Conservation (phyloP, 2,888 invertebrate genomes). For the Pristionchus fissidentatus region DNA sequence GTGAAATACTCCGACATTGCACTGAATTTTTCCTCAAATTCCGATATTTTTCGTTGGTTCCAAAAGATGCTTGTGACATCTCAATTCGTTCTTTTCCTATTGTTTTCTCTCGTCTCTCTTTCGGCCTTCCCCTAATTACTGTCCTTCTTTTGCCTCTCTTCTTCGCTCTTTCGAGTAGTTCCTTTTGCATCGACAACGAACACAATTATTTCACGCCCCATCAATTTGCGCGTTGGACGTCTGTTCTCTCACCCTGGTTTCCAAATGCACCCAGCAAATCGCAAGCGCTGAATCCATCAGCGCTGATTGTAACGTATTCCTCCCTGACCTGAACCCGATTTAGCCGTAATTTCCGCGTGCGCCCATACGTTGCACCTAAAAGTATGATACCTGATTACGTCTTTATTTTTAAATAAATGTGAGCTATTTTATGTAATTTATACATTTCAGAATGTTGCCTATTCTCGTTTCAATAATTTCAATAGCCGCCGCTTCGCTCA, state of each 20-base stretch:
- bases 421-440: too few relatives aligned
- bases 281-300: neutral
- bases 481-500: neutral
- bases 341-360: neutral
- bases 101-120: neutral
- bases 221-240: neutral
- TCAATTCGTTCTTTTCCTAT: neutral
- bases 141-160: too few relatives aligned
- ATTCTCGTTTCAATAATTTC: too few relatives aligned
- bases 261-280: too few relatives aligned
- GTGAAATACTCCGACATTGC: too few relatives aligned
- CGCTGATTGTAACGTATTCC: neutral
- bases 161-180: too few relatives aligned
- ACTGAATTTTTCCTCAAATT: neutral
- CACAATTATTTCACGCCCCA: constrained; percentile 22
- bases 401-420: too few relatives aligned
- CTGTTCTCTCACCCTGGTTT: neutral
- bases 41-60: neutral
- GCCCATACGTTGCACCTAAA: too few relatives aligned
- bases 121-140: constrained; percentile 16
- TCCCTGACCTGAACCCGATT: neutral
- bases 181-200: neutral
- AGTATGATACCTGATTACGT: too few relatives aligned
- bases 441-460: too few relatives aligned
- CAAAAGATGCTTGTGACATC: neutral